Conservation (phyloP, 2,797 vertebrate species). For the Uromys caudimaculatus region DNA sequence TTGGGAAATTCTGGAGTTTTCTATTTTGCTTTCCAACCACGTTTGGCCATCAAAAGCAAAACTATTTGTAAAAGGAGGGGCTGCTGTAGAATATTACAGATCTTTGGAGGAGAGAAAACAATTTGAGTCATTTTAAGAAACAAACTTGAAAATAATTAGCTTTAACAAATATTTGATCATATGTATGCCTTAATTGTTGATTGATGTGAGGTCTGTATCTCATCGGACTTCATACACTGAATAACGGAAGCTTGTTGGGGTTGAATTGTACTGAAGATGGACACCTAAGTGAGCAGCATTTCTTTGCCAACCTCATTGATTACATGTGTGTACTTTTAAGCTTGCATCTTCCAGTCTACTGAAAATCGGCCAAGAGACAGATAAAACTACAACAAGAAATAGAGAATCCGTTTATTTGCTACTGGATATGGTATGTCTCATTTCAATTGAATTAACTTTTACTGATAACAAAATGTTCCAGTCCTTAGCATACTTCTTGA, state of each 20-base stretch:
- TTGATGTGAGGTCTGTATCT: background rate
- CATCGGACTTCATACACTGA: constrained; percentile 19
- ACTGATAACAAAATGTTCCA: background rate
- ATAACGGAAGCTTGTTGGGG: constrained; percentile 56
- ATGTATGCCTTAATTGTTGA: constrained; percentile 45
- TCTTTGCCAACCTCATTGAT: constrained; percentile 60
- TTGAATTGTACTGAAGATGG: constrained; percentile 36
- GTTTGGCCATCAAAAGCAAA: background rate
- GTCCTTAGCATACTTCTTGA: background rate
- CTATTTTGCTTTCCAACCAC: background rate
- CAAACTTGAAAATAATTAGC: background rate
- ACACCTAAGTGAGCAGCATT: constrained; percentile 55
- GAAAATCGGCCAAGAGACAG: constrained; percentile 99
- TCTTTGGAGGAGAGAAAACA: constrained; percentile 22
- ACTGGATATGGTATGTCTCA: constrained; percentile 95
- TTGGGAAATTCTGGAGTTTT: background rate
- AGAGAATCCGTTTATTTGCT: constrained; percentile 98
- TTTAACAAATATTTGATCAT: constrained; percentile 33
- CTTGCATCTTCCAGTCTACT: constrained; percentile 97
- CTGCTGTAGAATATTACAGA: background rate
- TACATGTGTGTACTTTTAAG: constrained; percentile 83
- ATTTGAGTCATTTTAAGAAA: constrained; percentile 27
- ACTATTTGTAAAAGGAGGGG: background rate
- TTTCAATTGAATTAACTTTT: constrained; percentile 26
- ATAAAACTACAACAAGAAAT: constrained; percentile 98